These are phyloP conservation scores for Eriocheir sinensis DNA, from an alignment of 1,140 invertebrate genomes.

Conservation along the genomic window DNA sequence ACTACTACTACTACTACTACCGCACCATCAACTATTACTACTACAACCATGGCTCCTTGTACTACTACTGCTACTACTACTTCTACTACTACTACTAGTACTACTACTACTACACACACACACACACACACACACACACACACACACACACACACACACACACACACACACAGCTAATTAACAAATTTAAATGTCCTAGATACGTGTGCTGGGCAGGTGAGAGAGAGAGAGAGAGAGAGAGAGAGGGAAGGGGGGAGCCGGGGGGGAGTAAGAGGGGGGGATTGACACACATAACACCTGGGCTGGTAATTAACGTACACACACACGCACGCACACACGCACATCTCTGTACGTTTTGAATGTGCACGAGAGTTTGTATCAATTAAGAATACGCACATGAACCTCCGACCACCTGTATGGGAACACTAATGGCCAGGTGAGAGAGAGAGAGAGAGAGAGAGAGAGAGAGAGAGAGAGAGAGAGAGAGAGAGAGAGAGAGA, in stretches of 20 bases:
- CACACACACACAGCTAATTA: neutral
- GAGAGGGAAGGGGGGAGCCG: neutral
- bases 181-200: neutral
- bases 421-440: too few relatives aligned
- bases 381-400: neutral
- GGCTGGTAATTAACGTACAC: neutral
- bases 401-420: too few relatives aligned
- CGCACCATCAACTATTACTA: too few relatives aligned
- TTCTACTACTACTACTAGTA: too few relatives aligned
- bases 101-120: too few relatives aligned
- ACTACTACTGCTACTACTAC: too few relatives aligned
- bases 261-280: neutral
- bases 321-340: constrained; percentile 19
- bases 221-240: neutral
- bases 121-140: too few relatives aligned
- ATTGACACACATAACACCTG: neutral
- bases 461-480: too few relatives aligned
- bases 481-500: too few relatives aligned
- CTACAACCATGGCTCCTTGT: too few relatives aligned
- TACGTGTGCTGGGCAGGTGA: neutral
- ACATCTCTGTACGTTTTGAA: neutral
- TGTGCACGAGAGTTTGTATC: neutral
- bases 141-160: neutral
- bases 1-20: too few relatives aligned
- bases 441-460: too few relatives aligned